Evolutionary conservation across 2,797 vertebrate species (phyloP).

Genomic region (Pseudochirops cupreus): DNA sequence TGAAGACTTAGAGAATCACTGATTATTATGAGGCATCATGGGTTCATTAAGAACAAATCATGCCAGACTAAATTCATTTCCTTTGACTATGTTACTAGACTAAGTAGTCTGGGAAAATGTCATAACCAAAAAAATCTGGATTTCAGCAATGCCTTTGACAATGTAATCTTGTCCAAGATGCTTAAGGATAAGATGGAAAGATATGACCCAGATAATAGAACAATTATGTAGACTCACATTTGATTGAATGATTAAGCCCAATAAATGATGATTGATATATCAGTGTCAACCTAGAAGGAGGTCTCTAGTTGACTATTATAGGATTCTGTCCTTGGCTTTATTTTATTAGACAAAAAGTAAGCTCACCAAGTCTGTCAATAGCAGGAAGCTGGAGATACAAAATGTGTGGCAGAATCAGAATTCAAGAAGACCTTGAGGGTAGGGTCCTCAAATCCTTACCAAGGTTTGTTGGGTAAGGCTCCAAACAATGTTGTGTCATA

Average conservation of each 20-base stretch:
- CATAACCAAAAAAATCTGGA: not conserved
- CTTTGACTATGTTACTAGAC: not conserved
- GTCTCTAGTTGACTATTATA: not conserved
- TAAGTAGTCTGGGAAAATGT: not conserved
- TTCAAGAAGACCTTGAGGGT: not conserved
- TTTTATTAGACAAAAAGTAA: not conserved
- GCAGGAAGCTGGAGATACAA: not conserved
- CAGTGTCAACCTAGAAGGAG: not conserved
- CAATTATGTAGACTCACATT: not conserved
- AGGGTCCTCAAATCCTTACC: not conserved
- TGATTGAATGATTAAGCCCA: not conserved
- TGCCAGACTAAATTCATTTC: not conserved
- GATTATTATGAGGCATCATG: not conserved
- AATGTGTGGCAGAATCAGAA: not conserved
- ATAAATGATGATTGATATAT: not conserved
- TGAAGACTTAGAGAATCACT: not conserved
- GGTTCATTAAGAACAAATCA: not conserved
- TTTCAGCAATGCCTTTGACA: not conserved
- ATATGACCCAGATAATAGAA: not conserved
- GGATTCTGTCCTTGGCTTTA: not conserved
- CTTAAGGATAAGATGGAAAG: not conserved
- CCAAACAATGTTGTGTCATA: not conserved
- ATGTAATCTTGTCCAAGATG: not conserved
- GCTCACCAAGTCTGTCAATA: not conserved
- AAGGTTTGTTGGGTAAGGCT: not conserved